Evolutionary conservation across 2,888 invertebrate genomes (phyloP).

Genomic region (Brachypalpus laphriformis): DNA sequence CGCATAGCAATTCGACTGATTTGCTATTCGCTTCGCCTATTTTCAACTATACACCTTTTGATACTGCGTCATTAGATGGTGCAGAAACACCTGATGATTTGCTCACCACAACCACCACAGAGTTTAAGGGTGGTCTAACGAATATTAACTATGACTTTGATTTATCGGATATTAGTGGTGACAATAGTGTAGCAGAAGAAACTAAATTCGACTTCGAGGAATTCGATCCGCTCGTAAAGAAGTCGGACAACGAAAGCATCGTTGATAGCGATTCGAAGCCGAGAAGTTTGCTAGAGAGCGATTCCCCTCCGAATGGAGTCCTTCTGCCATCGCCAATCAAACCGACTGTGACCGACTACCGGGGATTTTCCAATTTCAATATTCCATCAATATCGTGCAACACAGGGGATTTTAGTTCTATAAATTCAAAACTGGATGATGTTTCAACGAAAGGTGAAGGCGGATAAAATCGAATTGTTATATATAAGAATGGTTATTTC

Average conservation of each 20-base stretch:
- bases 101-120: conserved; percentile 79
- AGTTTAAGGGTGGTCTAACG: conserved; percentile 86
- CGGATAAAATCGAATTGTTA: conserved; percentile 37
- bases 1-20: conserved; percentile 81
- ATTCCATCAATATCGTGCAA: conserved; percentile 87
- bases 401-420: conserved; percentile 84
- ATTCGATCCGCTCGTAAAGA: conserved; percentile 81
- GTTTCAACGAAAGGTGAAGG: conserved; percentile 49
- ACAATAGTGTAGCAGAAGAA: conserved; percentile 87
- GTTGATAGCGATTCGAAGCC: conserved; percentile 52
- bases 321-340: conserved; percentile 85
- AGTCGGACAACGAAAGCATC: conserved; percentile 69
- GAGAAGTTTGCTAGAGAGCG: conserved; percentile 80
- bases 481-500: conserved; percentile 48
- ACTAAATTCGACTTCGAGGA: conserved; percentile 81
- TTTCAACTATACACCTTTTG: conserved; percentile 84
- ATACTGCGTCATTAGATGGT: conserved; percentile 84
- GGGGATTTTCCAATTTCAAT: conserved; percentile 86
- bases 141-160: conserved; percentile 91
- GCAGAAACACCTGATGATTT: conserved; percentile 85
- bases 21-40: conserved; percentile 85
- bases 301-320: conserved; percentile 81
- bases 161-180: conserved; percentile 89
- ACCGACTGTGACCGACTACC: conserved; percentile 84
- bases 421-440: conserved; percentile 50